phyloP scores from a whole-genome alignment of 1,140 invertebrate species.

The Rhizoglyphus robini region DNA sequence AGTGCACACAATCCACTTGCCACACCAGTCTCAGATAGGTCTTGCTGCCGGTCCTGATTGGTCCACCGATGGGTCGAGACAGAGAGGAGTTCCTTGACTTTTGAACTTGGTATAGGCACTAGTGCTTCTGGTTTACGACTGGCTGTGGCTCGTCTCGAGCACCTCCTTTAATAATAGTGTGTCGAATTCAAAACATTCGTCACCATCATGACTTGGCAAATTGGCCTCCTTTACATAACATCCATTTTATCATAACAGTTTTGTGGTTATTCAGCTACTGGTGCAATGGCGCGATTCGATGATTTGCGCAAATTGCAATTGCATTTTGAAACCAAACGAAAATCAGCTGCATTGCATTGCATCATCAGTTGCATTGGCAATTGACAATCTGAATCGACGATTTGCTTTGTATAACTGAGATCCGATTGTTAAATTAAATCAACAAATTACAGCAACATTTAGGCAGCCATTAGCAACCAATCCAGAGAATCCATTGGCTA shows the following conservation, averaged over 20 bases:
- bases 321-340: conserved; percentile 91
- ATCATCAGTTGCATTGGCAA: conserved; percentile 84
- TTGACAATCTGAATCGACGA: conserved; percentile 70
- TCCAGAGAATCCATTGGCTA: too few relatives aligned
- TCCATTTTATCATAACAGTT: conserved; percentile 97
- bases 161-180: conserved; percentile 92
- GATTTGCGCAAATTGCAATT: conserved; percentile 51
- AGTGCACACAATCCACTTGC: conserved; percentile 83
- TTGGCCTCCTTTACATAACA: conserved; percentile 89
- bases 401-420: conserved; percentile 58
- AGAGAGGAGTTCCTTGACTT: conserved; percentile 84
- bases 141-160: too few relatives aligned
- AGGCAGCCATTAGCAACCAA: too few relatives aligned
- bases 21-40: conserved; percentile 81
- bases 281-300: conserved; percentile 94
- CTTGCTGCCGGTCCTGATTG: too few relatives aligned
- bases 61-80: too few relatives aligned
- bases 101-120: too few relatives aligned
- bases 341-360: conserved; percentile 78
- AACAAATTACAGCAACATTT: too few relatives aligned
- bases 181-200: conserved; percentile 91
- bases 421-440: too few relatives aligned
- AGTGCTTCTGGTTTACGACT: too few relatives aligned
- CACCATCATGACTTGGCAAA: conserved; percentile 86
- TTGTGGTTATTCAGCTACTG: conserved; percentile 92